Percentiles rank a stretch among this genome's conserved stretches.
Conservation (phyloP, 2,888 invertebrate genomes). For the Brachylomia viminalis region DNA sequence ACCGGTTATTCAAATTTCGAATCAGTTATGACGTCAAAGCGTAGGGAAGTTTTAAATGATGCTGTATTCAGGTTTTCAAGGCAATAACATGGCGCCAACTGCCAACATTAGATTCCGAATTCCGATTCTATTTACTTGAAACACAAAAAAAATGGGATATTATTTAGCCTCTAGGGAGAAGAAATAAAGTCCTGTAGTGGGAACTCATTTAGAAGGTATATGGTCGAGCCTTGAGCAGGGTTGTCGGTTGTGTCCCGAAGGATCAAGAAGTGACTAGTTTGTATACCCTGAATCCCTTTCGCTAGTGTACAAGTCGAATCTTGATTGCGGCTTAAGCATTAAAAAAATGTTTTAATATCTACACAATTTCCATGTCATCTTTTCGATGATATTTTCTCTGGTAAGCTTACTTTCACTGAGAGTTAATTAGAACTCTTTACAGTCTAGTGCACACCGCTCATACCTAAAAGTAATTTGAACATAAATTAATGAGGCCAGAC, state of each 20-base stretch:
- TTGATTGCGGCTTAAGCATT: background rate
- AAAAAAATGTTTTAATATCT: background rate
- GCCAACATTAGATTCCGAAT: slow-evolving; percentile 14
- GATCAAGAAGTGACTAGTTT: slow-evolving; percentile 28
- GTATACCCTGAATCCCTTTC: slow-evolving; percentile 5
- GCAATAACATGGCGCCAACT: slow-evolving; percentile 21
- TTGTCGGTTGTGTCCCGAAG: slow-evolving; percentile 39
- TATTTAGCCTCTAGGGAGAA: slow-evolving; percentile 49
- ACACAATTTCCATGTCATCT: background rate
- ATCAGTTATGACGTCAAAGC: slow-evolving; percentile 53
- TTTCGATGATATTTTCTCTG: slow-evolving; percentile 1
- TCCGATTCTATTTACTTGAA: slow-evolving; percentile 44
- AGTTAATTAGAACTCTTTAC: slow-evolving; percentile 19
- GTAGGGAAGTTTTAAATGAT: slow-evolving; percentile 32
- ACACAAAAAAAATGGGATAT: slow-evolving; percentile 51
- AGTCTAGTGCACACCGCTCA: slow-evolving; percentile 24
- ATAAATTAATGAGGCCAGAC: slow-evolving; percentile 14
- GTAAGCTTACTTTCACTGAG: background rate
- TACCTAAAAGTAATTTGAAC: slow-evolving; percentile 14
- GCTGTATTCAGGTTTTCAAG: slow-evolving; percentile 46
- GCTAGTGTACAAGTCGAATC: slow-evolving; percentile 4
- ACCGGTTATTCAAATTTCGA: slow-evolving; percentile 53
- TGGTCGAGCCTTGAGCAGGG: slow-evolving; percentile 46
- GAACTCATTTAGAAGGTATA: slow-evolving; percentile 44
- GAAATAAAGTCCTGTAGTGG: slow-evolving; percentile 54